Conservation (phyloP, 2,888 invertebrate genomes). For the Pristionchus arcanus region DNA sequence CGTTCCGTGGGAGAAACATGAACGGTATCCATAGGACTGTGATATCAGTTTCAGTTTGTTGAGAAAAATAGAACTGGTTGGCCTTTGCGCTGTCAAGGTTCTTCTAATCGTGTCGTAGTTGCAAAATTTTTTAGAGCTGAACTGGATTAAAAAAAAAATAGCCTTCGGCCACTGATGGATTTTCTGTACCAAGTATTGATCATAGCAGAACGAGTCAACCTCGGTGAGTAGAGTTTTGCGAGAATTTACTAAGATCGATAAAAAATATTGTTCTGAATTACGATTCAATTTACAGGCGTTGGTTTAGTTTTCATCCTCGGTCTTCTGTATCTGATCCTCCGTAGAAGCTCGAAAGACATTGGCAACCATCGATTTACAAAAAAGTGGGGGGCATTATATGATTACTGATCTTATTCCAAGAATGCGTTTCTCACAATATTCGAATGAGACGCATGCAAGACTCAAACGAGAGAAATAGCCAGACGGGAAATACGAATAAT, state of each 20-base stretch:
- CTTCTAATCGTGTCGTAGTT: not conserved
- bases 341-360: not conserved
- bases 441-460: not conserved
- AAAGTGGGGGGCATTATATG: no score
- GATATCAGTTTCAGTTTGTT: not conserved
- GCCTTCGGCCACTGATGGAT: not conserved
- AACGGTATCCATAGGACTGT: not conserved
- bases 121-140: not conserved
- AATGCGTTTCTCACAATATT: not conserved
- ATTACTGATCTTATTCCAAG: no score
- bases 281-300: not conserved
- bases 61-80: not conserved
- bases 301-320: not conserved
- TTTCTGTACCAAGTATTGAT: not conserved
- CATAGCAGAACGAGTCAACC: not conserved
- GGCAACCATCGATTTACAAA: conserved; percentile 3
- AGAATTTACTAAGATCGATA: not conserved
- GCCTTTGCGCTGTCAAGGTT: not conserved
- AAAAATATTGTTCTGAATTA: not conserved
- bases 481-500: not conserved
- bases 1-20: not conserved
- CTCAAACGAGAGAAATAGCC: not conserved
- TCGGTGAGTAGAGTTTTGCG: not conserved
- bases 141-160: not conserved
- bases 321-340: not conserved